Percentiles rank a stretch among this genome's conserved stretches.
These are phyloP conservation scores for Synergus laeviventris DNA, from an alignment of 2,888 invertebrate species.

Conservation along the genomic window DNA sequence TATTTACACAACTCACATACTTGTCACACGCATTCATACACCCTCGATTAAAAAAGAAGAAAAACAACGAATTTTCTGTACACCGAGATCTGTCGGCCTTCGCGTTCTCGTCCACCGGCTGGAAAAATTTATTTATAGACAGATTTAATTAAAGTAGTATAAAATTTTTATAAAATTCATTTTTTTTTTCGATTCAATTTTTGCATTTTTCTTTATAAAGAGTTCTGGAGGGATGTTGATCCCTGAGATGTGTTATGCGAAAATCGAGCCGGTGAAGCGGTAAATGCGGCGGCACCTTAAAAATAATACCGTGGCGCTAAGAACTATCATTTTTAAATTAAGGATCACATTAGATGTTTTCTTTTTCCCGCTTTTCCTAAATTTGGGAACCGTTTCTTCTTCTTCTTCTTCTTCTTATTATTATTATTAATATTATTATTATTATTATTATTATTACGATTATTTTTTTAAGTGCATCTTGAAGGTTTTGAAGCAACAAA, in stretches of 20 bases:
- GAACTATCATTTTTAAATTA: constrained; percentile 65
- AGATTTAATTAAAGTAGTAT: background rate
- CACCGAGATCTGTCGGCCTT: constrained; percentile 72
- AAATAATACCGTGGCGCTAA: constrained; percentile 74
- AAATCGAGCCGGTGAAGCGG: constrained; percentile 47
- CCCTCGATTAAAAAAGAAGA: constrained; percentile 58
- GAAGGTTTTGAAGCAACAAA: too few relatives aligned
- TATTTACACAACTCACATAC: constrained; percentile 59
- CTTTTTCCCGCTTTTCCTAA: background rate
- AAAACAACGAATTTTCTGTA: constrained; percentile 67
- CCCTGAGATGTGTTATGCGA: constrained; percentile 12
- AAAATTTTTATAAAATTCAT: constrained; percentile 9
- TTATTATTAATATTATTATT: background rate
- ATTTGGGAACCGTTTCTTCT: background rate
- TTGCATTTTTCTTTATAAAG: constrained; percentile 35
- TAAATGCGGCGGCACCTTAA: constrained; percentile 71
- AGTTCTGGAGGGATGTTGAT: background rate
- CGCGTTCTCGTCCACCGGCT: constrained; percentile 58
- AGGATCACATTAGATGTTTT: constrained; percentile 27
- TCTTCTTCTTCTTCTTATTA: background rate
- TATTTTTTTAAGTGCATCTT: background rate
- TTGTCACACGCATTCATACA: constrained; percentile 46
- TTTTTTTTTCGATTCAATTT: constrained; percentile 37
- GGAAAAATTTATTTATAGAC: background rate
- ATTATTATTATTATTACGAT: background rate